These are phyloP conservation scores for Drosophila prosaltans DNA, from an alignment of 1,140 invertebrate species.

Conservation along the genomic window DNA sequence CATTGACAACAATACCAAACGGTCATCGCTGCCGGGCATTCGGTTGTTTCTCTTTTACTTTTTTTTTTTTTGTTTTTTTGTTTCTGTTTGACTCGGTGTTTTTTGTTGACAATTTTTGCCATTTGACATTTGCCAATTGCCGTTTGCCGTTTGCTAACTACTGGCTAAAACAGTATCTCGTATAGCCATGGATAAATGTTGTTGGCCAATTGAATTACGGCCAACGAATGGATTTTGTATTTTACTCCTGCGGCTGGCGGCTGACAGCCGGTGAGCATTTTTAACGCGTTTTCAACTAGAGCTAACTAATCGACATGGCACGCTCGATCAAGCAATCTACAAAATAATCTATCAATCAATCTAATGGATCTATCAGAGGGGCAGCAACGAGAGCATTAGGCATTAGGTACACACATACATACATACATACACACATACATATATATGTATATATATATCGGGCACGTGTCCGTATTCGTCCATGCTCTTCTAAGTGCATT, in stretches of 20 bases:
- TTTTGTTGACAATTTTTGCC: slow-evolving; percentile 48
- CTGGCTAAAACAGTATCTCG: not conserved
- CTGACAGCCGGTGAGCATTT: not conserved
- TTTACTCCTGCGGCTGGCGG: not conserved
- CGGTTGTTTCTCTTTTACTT: not conserved
- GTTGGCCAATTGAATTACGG: slow-evolving; percentile 5
- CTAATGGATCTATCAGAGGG: slow-evolving; percentile 2
- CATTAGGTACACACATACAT: too few species aligned
- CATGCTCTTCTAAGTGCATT: slow-evolving; percentile 62
- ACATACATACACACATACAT: too few species aligned
- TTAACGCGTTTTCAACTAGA: slow-evolving; percentile 1
- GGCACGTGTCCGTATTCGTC: not conserved
- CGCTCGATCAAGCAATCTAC: slow-evolving; percentile 6
- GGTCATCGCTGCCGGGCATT: not conserved
- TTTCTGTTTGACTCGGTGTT: slow-evolving; percentile 8
- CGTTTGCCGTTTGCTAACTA: slow-evolving; percentile 13
- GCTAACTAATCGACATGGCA: slow-evolving; percentile 6
- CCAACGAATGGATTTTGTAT: not conserved
- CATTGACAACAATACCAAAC: slow-evolving; percentile 40
- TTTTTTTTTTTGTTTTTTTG: not conserved
- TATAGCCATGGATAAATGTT: not conserved
- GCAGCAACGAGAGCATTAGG: not conserved
- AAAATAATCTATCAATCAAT: slow-evolving; percentile 14
- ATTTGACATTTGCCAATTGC: slow-evolving; percentile 37
- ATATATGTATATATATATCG: too few species aligned